A percentile compares a stretch with the other conserved stretches of the same genome.
Conservation (phyloP, 2,113 vertebrate genomes). For the Chamaea fasciata region DNA sequence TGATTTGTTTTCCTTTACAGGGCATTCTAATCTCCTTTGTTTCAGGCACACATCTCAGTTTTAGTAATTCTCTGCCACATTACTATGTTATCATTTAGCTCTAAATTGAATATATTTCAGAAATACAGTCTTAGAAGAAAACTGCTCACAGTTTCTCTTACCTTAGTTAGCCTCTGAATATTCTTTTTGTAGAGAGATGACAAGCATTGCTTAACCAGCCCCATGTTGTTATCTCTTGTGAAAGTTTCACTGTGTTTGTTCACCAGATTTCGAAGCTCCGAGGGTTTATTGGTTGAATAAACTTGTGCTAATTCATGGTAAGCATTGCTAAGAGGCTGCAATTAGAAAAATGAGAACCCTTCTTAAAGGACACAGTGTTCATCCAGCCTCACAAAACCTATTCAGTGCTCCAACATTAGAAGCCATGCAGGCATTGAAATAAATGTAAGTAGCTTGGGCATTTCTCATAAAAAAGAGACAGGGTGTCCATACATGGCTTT, state of each 20-base stretch:
- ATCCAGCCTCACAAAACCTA: background rate
- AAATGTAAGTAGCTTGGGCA: background rate
- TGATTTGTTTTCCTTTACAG: background rate
- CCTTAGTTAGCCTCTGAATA: conserved; percentile 98
- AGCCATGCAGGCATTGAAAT: background rate
- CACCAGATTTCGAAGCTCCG: conserved; percentile 89
- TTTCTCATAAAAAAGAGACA: background rate
- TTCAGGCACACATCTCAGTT: background rate
- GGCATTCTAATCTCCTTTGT: background rate
- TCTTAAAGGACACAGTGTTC: background rate
- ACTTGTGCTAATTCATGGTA: conserved; percentile 97
- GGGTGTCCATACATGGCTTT: background rate
- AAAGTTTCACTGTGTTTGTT: conserved; percentile 94
- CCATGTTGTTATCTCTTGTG: conserved; percentile 93
- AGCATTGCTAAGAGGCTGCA: conserved; percentile 94
- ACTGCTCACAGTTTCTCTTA: conserved; percentile 41
- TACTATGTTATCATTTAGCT: background rate
- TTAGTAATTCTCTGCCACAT: background rate
- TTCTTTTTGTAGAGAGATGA: conserved; percentile 99
- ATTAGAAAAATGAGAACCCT: background rate
- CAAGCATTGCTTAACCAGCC: conserved; percentile 96
- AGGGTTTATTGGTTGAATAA: conserved; percentile 94
- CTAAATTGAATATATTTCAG: background rate
- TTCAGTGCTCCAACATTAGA: background rate
- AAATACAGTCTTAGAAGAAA: background rate